Evolutionary conservation across 2,888 invertebrate species (phyloP), one percentile per base, ranked within the genome.

Genomic region (Temnothorax rugatulus): DNA sequence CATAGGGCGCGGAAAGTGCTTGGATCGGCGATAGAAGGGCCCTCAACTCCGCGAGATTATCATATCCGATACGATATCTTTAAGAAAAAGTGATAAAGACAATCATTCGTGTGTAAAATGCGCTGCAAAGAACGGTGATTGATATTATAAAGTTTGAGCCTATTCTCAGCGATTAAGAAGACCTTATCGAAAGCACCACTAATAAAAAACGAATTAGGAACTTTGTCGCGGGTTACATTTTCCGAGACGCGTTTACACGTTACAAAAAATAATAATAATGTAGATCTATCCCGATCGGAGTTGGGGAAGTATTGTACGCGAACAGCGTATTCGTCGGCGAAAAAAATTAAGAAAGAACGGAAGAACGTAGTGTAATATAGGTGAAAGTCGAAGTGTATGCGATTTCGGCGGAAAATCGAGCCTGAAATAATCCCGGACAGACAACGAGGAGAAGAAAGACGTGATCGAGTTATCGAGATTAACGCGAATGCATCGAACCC

Each of bases 391-490:
- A 21, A 63, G 50, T 61, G 74, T 44, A 59, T 59, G n/a, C 34
- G 9, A 13, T 76, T 76, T 76, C 64, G 52, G 73, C 25, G 82
- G 57, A 84, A 84, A 84, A 84, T 73, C 61, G 74, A 83, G 68
- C 77, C 52, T 73, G 47, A n/a, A 64, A 59, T n/a, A 83, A 77
- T 76, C 66, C 59, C 47, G 68, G 9, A 64, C 21, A 82, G 82
- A 82, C 63, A 82, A 76, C 66, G 47, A 47, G 50, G 71, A 63
- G 83, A 85, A 85, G 85, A 85, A 85, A 61, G 83, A 69, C 64
- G 61, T 66, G 77, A 82, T 74, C 83, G 74, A 83, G 77, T 82
- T 85, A 71, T 86, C 59, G 86, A 79, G 85, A 85, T 79, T 86
- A 81, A 74, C 59, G 74, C 25, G 84, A 73, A 47, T 38, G 47